A percentile compares a stretch with the other conserved stretches of the same genome.
Conservation (phyloP, 92 coral and sea anemone species). For the Micromussa lordhowensis region DNA sequence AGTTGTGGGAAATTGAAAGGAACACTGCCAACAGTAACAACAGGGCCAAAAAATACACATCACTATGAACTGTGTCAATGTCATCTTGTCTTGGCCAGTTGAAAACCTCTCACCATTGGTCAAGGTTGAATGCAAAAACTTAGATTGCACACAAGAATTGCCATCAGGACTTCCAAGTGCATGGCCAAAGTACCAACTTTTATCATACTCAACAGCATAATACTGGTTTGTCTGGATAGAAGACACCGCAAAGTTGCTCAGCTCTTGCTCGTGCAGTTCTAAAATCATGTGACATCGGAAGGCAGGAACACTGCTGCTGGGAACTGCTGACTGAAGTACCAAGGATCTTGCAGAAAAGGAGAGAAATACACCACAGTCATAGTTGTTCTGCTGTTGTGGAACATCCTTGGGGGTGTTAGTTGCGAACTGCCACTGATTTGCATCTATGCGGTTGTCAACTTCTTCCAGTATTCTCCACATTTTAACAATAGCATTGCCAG, state of each 20-base stretch:
- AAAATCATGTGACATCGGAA: slow-evolving; percentile 10
- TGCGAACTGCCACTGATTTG: slow-evolving; percentile 39
- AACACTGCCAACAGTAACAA: slow-evolving; percentile 43
- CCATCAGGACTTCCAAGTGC: slow-evolving; percentile 28
- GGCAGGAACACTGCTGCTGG: slow-evolving; percentile 14
- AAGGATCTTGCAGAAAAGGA: slow-evolving; percentile 64
- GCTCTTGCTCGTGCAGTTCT: slow-evolving; percentile 34
- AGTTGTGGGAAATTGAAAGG: slow-evolving; percentile 62
- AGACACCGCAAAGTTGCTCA: slow-evolving; percentile 11
- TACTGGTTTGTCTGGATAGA: slow-evolving; percentile 20
- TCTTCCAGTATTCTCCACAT: slow-evolving; percentile 52
- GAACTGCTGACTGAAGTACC: slow-evolving; percentile 27
- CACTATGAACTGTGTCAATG: slow-evolving; percentile 30
- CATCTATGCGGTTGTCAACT: slow-evolving; percentile 42
- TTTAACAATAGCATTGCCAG: slow-evolving; percentile 19
- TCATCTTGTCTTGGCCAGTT: slow-evolving; percentile 61
- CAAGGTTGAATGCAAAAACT: slow-evolving; percentile 53
- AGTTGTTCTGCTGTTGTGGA: slow-evolving; percentile 59
- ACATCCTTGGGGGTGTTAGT: slow-evolving; percentile 34
- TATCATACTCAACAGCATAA: slow-evolving; percentile 62
- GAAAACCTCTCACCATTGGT: slow-evolving; percentile 37
- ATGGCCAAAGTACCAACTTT: slow-evolving; percentile 55
- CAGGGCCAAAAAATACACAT: slow-evolving; percentile 67
- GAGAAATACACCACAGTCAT: slow-evolving; percentile 69
- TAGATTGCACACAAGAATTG: slow-evolving; percentile 12